Percentiles rank a stretch among this genome's conserved stretches.
Conservation (phyloP, 1,140 invertebrate species). For the Micrasema minimum region DNA sequence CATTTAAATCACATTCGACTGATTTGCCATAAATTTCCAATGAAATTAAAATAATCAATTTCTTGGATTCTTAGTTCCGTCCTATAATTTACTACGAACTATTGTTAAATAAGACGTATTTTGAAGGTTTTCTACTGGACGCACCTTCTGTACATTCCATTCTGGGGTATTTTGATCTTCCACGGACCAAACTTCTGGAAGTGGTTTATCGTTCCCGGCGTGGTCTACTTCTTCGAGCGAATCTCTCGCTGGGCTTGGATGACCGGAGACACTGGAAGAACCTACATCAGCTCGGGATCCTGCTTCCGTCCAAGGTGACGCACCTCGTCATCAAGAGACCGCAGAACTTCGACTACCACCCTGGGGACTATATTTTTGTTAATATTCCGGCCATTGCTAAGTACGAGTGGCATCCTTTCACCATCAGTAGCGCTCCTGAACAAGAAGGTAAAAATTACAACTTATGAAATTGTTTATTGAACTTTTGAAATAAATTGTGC, state of each 20-base stretch:
- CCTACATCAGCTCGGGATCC: conserved; percentile 86
- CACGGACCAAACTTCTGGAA: conserved; percentile 96
- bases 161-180: conserved; percentile 86
- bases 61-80: no score
- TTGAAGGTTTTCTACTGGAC: conserved; percentile 93
- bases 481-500: no score
- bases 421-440: conserved; percentile 95
- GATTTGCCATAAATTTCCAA: no score
- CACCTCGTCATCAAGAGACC: conserved; percentile 89
- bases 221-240: conserved; percentile 84
- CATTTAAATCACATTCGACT: no score
- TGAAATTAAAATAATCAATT: no score
- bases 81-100: no score
- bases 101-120: no score
- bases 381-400: conserved; percentile 92
- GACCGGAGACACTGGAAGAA: conserved; percentile 78
- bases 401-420: conserved; percentile 98
- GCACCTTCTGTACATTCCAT: conserved; percentile 90
- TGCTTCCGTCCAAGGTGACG: conserved; percentile 88
- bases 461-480: no score
- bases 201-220: conserved; percentile 89
- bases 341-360: conserved; percentile 86
- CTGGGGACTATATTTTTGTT: conserved; percentile 95
- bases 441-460: conserved; percentile 89
- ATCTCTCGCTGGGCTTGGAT: conserved; percentile 71